A percentile compares a stretch with the other conserved stretches of the same genome.
Conservation (phyloP, 2,888 invertebrate species). For the Ormyrus labotus region DNA sequence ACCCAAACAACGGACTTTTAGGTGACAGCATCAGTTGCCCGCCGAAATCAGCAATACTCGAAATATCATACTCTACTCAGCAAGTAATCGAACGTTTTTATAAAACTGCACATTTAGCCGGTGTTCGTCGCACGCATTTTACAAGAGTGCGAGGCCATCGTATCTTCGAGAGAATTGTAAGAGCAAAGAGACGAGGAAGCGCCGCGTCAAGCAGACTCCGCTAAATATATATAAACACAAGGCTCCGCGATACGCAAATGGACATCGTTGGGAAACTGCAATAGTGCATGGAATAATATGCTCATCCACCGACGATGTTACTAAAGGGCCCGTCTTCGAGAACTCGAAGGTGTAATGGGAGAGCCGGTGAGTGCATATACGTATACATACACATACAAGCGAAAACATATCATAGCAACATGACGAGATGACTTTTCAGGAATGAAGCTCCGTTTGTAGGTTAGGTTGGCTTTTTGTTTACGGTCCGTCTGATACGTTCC, state of each 20-base stretch:
- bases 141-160: too few relatives aligned
- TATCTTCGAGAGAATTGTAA: too few relatives aligned
- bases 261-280: slow-evolving; percentile 62
- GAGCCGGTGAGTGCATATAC: background rate
- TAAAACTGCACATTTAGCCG: too few relatives aligned
- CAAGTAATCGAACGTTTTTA: too few relatives aligned
- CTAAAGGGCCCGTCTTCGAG: slow-evolving; percentile 64
- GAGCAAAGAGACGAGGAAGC: background rate
- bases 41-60: too few relatives aligned
- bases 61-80: too few relatives aligned
- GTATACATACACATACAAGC: background rate
- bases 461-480: slow-evolving; percentile 58
- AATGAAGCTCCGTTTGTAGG: slow-evolving; percentile 52
- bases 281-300: slow-evolving; percentile 67
- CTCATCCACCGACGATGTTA: slow-evolving; percentile 69
- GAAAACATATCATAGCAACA: slow-evolving; percentile 50
- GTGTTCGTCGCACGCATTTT: too few relatives aligned
- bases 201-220: background rate
- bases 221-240: slow-evolving; percentile 19
- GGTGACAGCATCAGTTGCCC: too few relatives aligned
- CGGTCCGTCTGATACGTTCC: slow-evolving; percentile 60
- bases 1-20: background rate
- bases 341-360: slow-evolving; percentile 52
- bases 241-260: slow-evolving; percentile 65
- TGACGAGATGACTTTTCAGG: slow-evolving; percentile 21